Base-by-base conservation (phyloP, 2,888 invertebrate genomes). In the Meliscaeva auricollis region DNA sequence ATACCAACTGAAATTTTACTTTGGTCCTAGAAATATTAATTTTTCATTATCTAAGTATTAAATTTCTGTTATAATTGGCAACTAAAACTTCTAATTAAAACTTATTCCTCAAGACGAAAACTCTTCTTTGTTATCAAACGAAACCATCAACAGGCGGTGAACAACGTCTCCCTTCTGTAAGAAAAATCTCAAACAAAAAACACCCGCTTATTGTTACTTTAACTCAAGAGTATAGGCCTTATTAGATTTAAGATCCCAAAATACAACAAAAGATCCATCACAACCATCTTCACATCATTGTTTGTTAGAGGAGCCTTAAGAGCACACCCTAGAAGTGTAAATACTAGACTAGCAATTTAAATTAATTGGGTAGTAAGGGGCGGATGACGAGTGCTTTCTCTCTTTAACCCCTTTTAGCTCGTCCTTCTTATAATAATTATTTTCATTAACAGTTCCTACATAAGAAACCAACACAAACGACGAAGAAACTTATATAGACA, bases 31-130 rank as follows among this genome's bases (percentile, higher is more conserved):
- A 26, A 26, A 26, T 26, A 26, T 4, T 26, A 2, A 26, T 26
- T 22, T 48, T 17, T 17, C 32, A 11, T 50, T 2, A 48, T 35
- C 8, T 35, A 66, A 66, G 7, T 66, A 32, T 48, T 4, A n/a
- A 35, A 66, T 20, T 35, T n/a, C 20, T 50, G 20, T 66, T 32
- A 66, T 82, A 68, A 73, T 82, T 78, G 78, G 50, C 56, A 83
- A 58, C 64, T 54, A 64, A 79, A n/a, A 84, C 20, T 84, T 84
- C 80, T 84, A 75, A 84, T 84, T 84, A 84, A 84, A 84, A 84
- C 64, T 75, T 68, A 80, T 79, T 79, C 35, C 66, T 62, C 30
- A 75, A 75, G 38, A 20, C 46, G 22, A 56, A 64, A 77, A 69
- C 74, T 70, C 44, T 58, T 72, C 56, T 35, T 50, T 52, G 66